Conservation (phyloP, 2,797 vertebrate species). For the Margarornis squamiger region DNA sequence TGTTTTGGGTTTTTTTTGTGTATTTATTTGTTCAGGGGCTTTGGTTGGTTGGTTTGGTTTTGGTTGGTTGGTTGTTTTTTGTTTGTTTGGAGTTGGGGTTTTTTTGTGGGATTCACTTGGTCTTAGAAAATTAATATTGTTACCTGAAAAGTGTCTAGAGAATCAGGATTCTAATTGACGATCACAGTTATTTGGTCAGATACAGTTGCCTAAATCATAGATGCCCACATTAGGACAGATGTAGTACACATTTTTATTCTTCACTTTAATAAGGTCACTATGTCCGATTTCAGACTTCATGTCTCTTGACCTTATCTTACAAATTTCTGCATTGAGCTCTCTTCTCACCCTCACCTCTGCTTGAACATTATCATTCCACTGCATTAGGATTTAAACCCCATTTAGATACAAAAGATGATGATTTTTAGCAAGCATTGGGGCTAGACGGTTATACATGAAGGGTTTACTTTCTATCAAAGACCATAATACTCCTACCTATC, state of each 20-base stretch:
- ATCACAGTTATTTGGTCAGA: neutral
- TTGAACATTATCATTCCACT: neutral
- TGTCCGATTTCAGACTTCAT: neutral
- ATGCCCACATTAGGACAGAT: neutral
- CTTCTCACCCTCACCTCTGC: neutral
- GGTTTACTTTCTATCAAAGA: neutral
- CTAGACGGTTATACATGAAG: neutral
- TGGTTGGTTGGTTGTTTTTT: too few relatives aligned
- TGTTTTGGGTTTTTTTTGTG: fast-evolving
- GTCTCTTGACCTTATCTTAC: neutral
- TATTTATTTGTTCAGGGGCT: fast-evolving
- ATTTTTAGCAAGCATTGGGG: neutral
- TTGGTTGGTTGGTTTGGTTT: neutral
- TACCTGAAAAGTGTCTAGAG: neutral
- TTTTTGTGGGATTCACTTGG: neutral
- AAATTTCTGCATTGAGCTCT: neutral
- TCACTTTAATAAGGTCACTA: neutral
- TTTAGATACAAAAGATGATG: neutral
- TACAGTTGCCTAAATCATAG: neutral
- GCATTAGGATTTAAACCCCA: neutral
- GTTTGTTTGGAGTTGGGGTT: too few relatives aligned
- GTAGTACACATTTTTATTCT: neutral
- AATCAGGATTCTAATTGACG: neutral
- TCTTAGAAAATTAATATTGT: neutral
- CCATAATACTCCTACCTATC: neutral